Conservation (phyloP, 2,113 vertebrate species). For the Onychorhynchus coronatus region DNA sequence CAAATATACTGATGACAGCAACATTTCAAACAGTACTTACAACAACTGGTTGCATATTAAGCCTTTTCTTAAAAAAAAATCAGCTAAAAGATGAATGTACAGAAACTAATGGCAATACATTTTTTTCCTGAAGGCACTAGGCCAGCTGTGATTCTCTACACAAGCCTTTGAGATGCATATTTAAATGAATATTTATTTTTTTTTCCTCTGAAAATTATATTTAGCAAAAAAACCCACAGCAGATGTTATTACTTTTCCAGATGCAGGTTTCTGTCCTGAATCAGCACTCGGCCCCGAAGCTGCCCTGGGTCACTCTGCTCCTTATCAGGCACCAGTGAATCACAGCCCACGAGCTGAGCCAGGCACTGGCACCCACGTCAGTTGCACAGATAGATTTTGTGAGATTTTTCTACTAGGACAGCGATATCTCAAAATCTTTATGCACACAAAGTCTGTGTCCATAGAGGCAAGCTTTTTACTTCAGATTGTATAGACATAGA, state of each 20-base stretch:
- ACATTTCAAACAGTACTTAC: slow-evolving; percentile 60
- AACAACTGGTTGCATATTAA: slow-evolving; percentile 52
- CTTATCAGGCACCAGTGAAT: not conserved
- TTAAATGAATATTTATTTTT: slow-evolving; percentile 71
- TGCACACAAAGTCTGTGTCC: not conserved
- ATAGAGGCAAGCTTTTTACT: not conserved
- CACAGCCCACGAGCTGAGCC: fast-evolving
- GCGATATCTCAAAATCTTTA: not conserved
- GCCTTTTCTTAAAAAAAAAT: not conserved
- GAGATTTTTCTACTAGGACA: not conserved
- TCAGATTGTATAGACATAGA: not conserved
- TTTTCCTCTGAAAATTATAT: slow-evolving; percentile 60
- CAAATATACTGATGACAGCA: slow-evolving; percentile 67
- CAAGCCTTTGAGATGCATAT: slow-evolving; percentile 62
- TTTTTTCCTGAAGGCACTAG: slow-evolving; percentile 56
- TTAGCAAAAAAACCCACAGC: slow-evolving; percentile 43
- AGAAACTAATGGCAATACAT: slow-evolving; percentile 20
- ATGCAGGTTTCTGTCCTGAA: slow-evolving; percentile 43
- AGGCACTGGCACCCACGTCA: not conserved
- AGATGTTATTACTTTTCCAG: slow-evolving; percentile 61
- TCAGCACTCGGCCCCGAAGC: slow-evolving; percentile 33
- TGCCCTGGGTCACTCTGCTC: not conserved
- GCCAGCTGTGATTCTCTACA: slow-evolving; percentile 71
- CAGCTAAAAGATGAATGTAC: slow-evolving; percentile 49
- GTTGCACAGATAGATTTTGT: fast-evolving